phyloP scores from a whole-genome alignment of 1,140 invertebrate genomes.

The Diprion similis region DNA sequence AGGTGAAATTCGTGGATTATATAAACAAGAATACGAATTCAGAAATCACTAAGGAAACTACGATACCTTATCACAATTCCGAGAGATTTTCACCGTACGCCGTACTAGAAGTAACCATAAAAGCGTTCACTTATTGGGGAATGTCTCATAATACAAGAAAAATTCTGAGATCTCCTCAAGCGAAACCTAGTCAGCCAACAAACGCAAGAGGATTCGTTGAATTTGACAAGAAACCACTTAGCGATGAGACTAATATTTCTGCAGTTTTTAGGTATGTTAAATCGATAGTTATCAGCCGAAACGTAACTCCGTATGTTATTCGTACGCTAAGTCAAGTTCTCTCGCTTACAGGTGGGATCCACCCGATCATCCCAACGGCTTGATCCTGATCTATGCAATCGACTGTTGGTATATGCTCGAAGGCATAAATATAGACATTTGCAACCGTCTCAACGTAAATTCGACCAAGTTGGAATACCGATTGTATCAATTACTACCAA shows the following conservation, averaged over 20 bases:
- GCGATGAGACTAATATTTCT: constrained; percentile 58
- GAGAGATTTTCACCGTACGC: constrained; percentile 71
- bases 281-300: constrained; percentile 8
- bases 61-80: constrained; percentile 57
- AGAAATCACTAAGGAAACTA: constrained; percentile 50
- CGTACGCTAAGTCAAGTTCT: constrained; percentile 36
- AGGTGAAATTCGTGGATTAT: constrained; percentile 71
- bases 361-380: constrained; percentile 75
- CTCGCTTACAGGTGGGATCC: constrained; percentile 73
- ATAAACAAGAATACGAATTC: constrained; percentile 53
- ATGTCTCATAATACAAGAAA: constrained; percentile 68
- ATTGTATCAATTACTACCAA: constrained; percentile 64
- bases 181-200: constrained; percentile 74
- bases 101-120: constrained; percentile 72
- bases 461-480: constrained; percentile 61
- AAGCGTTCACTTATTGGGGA: constrained; percentile 86
- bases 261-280: constrained; percentile 62
- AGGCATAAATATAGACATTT: constrained; percentile 42
- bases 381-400: constrained; percentile 75
- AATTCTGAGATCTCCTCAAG: constrained; percentile 70
- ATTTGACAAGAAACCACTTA: constrained; percentile 49
- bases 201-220: constrained; percentile 74
- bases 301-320: constrained; percentile 19
- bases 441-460: constrained; percentile 39
- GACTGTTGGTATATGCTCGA: constrained; percentile 68